These are phyloP conservation scores for Eupithecia insigniata DNA, from an alignment of 2,888 invertebrate species.

Conservation along the genomic window DNA sequence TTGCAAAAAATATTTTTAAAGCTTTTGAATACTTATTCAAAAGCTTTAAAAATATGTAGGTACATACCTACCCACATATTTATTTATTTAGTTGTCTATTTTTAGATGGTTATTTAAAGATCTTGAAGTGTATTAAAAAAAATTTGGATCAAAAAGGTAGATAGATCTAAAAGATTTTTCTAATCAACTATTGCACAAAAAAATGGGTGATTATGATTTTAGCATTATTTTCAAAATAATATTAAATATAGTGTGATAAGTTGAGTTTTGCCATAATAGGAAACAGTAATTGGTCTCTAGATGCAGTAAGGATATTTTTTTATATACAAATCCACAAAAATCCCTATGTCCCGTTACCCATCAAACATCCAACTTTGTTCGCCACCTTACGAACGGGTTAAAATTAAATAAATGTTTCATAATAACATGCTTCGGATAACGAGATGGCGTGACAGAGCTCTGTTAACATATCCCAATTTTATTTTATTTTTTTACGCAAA, in stretches of 20 bases:
- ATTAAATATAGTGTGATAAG: no score
- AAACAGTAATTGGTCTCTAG: not conserved
- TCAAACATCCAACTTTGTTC: conserved; percentile 26
- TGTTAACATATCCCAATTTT: conserved; percentile 73
- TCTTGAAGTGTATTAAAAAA: no score
- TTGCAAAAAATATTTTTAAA: not conserved
- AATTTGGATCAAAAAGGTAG: no score
- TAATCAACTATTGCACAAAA: no score
- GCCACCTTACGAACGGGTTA: conserved; percentile 46
- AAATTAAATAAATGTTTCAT: conserved; percentile 80
- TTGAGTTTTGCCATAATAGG: not conserved
- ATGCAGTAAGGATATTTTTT: not conserved
- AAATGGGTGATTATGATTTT: no score
- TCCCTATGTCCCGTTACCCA: conserved; percentile 24
- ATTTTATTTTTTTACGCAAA: conserved; percentile 50
- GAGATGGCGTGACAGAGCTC: conserved; percentile 79
- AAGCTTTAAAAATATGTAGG: no score
- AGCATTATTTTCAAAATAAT: no score
- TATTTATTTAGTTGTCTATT: not conserved
- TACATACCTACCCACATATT: no score
- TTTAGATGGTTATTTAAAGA: not conserved
- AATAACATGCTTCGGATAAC: conserved; percentile 79
- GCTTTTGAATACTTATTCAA: not conserved
- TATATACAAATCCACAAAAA: conserved; percentile 2
- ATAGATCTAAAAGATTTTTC: no score